Percentiles rank a stretch among this genome's conserved stretches.
These are phyloP conservation scores for Drosophila pachea DNA, from an alignment of 1,140 invertebrate species.

Conservation along the genomic window DNA sequence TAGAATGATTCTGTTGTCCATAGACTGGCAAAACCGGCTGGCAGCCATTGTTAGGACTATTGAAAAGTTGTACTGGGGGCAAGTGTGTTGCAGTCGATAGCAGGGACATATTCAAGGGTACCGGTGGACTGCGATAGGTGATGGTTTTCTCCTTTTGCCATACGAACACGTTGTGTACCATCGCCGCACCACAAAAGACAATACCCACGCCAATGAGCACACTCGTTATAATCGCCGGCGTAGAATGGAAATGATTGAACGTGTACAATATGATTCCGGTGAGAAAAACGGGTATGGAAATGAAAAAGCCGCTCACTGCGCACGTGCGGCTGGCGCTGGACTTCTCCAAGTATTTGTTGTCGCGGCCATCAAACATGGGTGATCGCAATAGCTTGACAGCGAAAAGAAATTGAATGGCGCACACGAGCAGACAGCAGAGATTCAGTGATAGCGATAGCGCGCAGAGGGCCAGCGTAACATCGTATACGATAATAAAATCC, in stretches of 20 bases:
- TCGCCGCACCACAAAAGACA: slow-evolving; percentile 93
- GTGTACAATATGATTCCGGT: slow-evolving; percentile 95
- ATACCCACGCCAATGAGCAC: slow-evolving; percentile 93
- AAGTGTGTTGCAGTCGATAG: slow-evolving; percentile 33
- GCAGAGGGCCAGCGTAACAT: slow-evolving; percentile 92
- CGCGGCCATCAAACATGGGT: slow-evolving; percentile 83
- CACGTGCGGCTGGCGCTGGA: slow-evolving; percentile 93
- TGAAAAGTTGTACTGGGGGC: slow-evolving; percentile 40
- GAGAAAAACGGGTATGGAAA: slow-evolving; percentile 95
- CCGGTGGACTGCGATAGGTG: slow-evolving; percentile 76
- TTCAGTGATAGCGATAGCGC: slow-evolving; percentile 92
- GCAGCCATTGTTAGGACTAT: slow-evolving; percentile 9
- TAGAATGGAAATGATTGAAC: slow-evolving; percentile 94
- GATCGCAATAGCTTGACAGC: slow-evolving; percentile 93
- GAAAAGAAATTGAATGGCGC: slow-evolving; percentile 95
- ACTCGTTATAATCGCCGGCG: slow-evolving; percentile 92
- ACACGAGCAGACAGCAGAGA: slow-evolving; percentile 93
- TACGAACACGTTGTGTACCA: slow-evolving; percentile 96
- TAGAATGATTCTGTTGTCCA: slow-evolving; percentile 50
- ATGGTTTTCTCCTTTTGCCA: slow-evolving; percentile 93
- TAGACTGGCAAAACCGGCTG: slow-evolving; percentile 57
- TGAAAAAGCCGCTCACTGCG: slow-evolving; percentile 94
- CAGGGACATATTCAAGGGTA: slow-evolving; percentile 45
- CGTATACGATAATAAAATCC: slow-evolving; percentile 92
- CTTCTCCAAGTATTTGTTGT: slow-evolving; percentile 93